Conservation (phyloP, 2,888 invertebrate species). For the Aspidiotus destructor region DNA sequence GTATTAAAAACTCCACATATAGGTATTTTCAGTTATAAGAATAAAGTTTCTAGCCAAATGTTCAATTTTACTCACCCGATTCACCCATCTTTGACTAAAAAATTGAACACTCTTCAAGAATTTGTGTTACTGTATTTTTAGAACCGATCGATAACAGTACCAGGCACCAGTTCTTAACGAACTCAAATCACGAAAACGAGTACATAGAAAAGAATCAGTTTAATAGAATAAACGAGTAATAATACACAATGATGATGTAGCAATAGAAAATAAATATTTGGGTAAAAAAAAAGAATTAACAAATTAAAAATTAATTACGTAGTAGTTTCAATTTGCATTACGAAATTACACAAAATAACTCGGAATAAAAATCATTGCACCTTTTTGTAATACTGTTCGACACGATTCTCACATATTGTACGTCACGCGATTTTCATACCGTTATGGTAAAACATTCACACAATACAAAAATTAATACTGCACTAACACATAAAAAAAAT, state of each 20-base stretch:
- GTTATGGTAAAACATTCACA: too few relatives aligned
- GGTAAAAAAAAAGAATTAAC: not conserved
- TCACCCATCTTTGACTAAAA: not conserved
- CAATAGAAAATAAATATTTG: too few relatives aligned
- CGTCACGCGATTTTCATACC: too few relatives aligned
- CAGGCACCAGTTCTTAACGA: not conserved
- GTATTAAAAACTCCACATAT: not conserved
- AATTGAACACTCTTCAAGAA: not conserved
- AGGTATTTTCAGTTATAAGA: too few relatives aligned
- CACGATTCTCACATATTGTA: too few relatives aligned
- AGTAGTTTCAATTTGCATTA: too few relatives aligned
- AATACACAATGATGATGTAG: not conserved
- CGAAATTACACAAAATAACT: too few relatives aligned
- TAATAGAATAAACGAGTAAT: not conserved
- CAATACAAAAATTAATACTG: too few relatives aligned
- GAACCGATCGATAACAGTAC: not conserved
- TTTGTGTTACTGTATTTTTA: not conserved
- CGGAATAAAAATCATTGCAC: too few relatives aligned
- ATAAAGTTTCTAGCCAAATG: too few relatives aligned
- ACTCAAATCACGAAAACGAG: not conserved
- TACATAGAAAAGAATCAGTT: not conserved
- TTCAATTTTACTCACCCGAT: not conserved
- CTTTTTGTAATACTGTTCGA: too few relatives aligned
- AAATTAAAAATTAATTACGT: not conserved
- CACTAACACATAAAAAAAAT: too few relatives aligned